phyloP scores from a whole-genome alignment of 2,888 invertebrate species.

The Acheta domesticus region DNA sequence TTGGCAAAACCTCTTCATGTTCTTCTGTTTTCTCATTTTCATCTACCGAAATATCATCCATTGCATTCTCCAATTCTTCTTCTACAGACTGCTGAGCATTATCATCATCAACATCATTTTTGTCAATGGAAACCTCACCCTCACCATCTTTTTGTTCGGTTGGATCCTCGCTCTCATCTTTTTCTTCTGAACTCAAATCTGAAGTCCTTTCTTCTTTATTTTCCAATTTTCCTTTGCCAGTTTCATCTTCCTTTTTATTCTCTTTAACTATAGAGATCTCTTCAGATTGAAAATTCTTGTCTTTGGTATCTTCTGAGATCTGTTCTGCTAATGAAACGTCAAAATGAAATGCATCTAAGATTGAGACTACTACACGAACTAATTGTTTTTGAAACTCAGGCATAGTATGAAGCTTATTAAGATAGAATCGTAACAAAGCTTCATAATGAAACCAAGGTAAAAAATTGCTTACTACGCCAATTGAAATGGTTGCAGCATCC shows the following conservation, averaged over 20 bases:
- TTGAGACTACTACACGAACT: constrained; percentile 69
- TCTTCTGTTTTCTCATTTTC: constrained; percentile 29
- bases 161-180: constrained; percentile 6
- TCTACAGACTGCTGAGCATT: neutral
- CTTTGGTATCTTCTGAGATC: neutral
- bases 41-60: neutral
- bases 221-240: neutral
- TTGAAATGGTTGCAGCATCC: constrained; percentile 78
- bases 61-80: neutral
- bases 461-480: constrained; percentile 70
- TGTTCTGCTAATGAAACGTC: constrained; percentile 51
- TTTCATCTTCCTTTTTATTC: neutral
- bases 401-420: constrained; percentile 67
- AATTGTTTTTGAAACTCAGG: constrained; percentile 78
- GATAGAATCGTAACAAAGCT: constrained; percentile 72
- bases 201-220: neutral
- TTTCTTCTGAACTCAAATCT: neutral
- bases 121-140: neutral
- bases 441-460: constrained; percentile 91
- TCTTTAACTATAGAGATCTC: neutral
- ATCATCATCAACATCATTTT: constrained; percentile 24
- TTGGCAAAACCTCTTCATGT: constrained; percentile 34
- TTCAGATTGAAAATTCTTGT: neutral
- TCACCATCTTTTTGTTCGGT: constrained; percentile 23
- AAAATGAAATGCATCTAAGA: constrained; percentile 90